These are phyloP conservation scores for Physeter macrocephalus DNA, from an alignment of 2,113 vertebrate species.

Conservation along the genomic window DNA sequence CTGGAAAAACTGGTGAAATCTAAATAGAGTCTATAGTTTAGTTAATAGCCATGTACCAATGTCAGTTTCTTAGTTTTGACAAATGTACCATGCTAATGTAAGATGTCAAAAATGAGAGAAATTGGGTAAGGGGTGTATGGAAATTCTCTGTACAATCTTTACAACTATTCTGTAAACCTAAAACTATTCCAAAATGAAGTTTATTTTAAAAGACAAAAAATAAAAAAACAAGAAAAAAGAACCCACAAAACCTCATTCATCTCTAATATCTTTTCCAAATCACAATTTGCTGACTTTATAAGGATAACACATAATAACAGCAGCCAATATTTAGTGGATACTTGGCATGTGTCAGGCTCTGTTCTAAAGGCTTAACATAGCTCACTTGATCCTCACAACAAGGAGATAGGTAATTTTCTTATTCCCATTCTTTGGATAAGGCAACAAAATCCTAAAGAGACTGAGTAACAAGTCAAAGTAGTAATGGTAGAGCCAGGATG, in stretches of 20 bases:
- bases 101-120: not conserved
- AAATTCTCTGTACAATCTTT: not conserved
- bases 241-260: not conserved
- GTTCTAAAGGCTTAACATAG: not conserved
- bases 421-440: not conserved
- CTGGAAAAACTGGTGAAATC: not conserved
- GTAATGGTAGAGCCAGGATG: not conserved
- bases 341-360: not conserved
- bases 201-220: not conserved
- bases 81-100: not conserved
- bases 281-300: not conserved
- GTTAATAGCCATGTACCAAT: not conserved
- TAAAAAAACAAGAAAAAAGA: not conserved
- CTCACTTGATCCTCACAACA: not conserved
- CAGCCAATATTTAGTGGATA: not conserved
- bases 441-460: not conserved
- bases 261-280: not conserved
- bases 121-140: fast-evolving
- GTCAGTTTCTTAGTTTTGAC: not conserved
- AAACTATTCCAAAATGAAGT: not conserved
- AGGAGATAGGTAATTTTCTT: not conserved
- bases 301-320: not conserved
- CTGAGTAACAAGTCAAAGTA: not conserved
- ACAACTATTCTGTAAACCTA: not conserved
- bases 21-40: not conserved